Conservation (phyloP, 2,888 invertebrate species). For the Hedychridium roseum region DNA sequence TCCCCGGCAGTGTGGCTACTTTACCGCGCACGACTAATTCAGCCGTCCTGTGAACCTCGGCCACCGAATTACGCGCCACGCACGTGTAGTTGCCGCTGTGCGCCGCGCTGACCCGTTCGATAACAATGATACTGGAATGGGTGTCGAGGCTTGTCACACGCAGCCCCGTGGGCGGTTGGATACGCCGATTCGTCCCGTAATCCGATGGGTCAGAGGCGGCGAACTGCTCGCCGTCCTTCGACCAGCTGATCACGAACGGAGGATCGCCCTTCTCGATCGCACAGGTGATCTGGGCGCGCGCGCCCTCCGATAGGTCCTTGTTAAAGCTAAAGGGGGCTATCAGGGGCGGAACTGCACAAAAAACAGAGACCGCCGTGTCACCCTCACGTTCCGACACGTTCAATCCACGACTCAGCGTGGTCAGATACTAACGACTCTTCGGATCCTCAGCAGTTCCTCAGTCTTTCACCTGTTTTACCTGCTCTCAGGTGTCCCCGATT, state of each 20-base stretch:
- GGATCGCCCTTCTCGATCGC: constrained; percentile 92
- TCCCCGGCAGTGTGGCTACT: constrained; percentile 30
- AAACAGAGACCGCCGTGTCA: constrained; percentile 33
- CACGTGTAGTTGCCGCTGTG: constrained; percentile 94
- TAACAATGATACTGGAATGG: constrained; percentile 85
- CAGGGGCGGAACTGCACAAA: constrained; percentile 78
- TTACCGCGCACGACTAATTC: constrained; percentile 65
- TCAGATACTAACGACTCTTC: no score
- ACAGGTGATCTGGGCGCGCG: constrained; percentile 89
- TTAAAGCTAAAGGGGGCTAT: constrained; percentile 86
- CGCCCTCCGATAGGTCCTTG: constrained; percentile 74
- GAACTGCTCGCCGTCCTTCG: constrained; percentile 83
- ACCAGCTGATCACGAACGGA: constrained; percentile 91
- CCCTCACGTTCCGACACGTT: no score
- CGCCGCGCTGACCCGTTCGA: constrained; percentile 83
- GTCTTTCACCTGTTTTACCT: no score
- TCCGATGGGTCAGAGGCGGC: constrained; percentile 67
- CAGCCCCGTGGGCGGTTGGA: constrained; percentile 52
- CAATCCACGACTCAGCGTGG: no score
- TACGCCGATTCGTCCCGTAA: constrained; percentile 32
- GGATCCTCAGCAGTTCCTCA: no score
- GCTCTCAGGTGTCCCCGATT: no score
- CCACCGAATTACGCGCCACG: constrained; percentile 87
- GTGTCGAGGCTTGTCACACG: constrained; percentile 71
- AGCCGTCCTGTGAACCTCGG: constrained; percentile 62